Base-by-base conservation (phyloP, 2,797 vertebrate species). In the Xenopus petersii region DNA sequence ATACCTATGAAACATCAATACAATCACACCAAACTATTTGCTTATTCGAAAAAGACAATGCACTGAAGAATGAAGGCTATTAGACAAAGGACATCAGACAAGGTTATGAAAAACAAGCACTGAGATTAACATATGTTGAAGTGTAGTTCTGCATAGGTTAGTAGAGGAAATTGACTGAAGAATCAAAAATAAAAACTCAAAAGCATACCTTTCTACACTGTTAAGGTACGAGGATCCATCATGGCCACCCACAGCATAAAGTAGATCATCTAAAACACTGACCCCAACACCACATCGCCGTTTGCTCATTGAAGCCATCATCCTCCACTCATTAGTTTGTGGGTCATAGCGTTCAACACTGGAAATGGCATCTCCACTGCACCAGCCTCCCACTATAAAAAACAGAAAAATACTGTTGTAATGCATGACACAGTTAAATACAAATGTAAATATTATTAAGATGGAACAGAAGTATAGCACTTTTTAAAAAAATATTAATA, bases 261-360 rank as follows among this genome's bases (percentile, higher is more conserved):
- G 87, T 54, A 99, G 86, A 81, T 99, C 98, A 70, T 99, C 98
- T 67, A 99, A 90, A 59, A 99, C 98, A 9, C 97, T 99, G 83
- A 99, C 98, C 0, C 98, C 98, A 0, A 99, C 98, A 0, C 98
- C 98, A 77, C 98, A 99, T 21, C 98, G 92, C 4, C 98, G 90
- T 84, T 99, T 99, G 82, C 97, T 99, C 98, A 99, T 99, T 1
- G 98, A 99, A 2, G 98, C 98, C 58, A 99, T 97, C 98, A 99
- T 99, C 63, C 98, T 91, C 98, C 98, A 99, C 84, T 99, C 98
- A 0, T 99, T 98, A 75, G 96, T 98, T 85, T 99, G 98, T 0
- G 98, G 98, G 73, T 99, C 98, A 2, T 99, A 99, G 3, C 98
- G 94, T 75, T 99, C 98, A 24, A 99, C 97, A 0, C 98, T 99